Evolutionary conservation across 2,888 invertebrate genomes (phyloP), one percentile per base, ranked within the genome.

Genomic region (Diadegma fenestrale): DNA sequence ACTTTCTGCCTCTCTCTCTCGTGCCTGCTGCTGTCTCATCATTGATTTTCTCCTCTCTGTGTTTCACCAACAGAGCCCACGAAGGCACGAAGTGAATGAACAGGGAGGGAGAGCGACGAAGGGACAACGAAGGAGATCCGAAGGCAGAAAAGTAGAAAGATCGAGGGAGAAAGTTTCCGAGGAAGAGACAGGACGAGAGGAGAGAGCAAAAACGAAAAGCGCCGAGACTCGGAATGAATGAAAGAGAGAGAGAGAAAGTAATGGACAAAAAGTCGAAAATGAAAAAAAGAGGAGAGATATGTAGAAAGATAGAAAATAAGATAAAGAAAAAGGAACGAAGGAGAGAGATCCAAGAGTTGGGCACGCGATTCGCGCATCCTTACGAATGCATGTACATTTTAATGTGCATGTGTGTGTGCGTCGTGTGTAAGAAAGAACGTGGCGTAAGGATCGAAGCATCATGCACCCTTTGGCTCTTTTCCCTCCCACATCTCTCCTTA

Each of bases 1-100:
- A 71, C 79, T 77, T 19, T 69, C 69, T n/a, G n/a, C n/a, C n/a
- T 54, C 78, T 61, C 69, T 63, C 43, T 58, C 58, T n/a, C 83
- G 89, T 88, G 87, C 88, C 90, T 90, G 89, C 90, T 90, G 89
- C 89, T 87, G 84, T 88, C 88, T 89, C 91, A 87, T 90, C 91
- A 91, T 91, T 90, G 91, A 91, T 91, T 90, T 91, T 91, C 90
- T 90, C 90, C 89, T 71, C 75, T 71, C 75, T 54, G 77, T 26
- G 63, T 77, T 81, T 80, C 80, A 54, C 80, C 37, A 37, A n/a
- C 12, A 33, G 26, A 69, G 33, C 5, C 37, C 37, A 37, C 37
- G 8, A 8, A 37, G 37, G 10, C 37, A 37, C 37, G 1, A 37
- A 37, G 37, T 37, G 37, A 33, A n/a, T 19, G n/a, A 19, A 10